Percentiles rank a stretch among this genome's conserved stretches.
These are phyloP conservation scores for Ostrea denselamellosa DNA, from an alignment of 1,140 invertebrate genomes.

Conservation along the genomic window DNA sequence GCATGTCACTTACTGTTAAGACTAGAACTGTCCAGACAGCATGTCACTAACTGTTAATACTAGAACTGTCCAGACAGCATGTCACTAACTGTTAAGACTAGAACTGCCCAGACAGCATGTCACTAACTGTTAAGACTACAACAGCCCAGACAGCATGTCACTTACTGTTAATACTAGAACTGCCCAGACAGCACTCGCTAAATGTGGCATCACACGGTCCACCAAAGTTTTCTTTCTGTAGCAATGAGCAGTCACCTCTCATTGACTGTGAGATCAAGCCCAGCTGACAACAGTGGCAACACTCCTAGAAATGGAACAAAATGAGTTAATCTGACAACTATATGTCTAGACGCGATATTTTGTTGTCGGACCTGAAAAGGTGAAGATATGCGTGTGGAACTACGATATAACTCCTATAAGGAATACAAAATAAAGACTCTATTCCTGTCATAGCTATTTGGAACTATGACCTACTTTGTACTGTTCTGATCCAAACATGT, in stretches of 20 bases:
- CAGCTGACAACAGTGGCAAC: conserved; percentile 77
- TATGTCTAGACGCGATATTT: too few species aligned
- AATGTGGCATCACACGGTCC: conserved; percentile 73
- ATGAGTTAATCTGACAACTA: too few species aligned
- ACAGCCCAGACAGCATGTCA: neutral
- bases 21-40: conserved; percentile 62
- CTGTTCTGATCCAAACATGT: conserved; percentile 69
- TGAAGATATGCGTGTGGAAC: too few species aligned
- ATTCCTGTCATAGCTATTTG: too few species aligned
- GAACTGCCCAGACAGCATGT: conserved; percentile 67
- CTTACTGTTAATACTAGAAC: neutral
- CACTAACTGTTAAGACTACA: conserved; percentile 67
- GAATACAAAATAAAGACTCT: too few species aligned
- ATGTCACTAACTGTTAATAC: conserved; percentile 70
- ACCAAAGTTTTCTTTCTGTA: conserved; percentile 64
- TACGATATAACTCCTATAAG: too few species aligned
- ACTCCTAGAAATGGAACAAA: conserved; percentile 69
- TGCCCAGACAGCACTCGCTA: conserved; percentile 68
- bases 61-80: conserved; percentile 65
- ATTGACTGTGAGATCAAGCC: conserved; percentile 64
- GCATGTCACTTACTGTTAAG: too few species aligned
- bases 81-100: conserved; percentile 67
- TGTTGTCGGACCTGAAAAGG: too few species aligned
- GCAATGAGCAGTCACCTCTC: conserved; percentile 47
- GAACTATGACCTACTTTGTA: conserved; percentile 62